Evolutionary conservation across 1,140 invertebrate species (phyloP), one percentile per base, ranked within the genome.

Genomic region (Sycobia sp.): DNA sequence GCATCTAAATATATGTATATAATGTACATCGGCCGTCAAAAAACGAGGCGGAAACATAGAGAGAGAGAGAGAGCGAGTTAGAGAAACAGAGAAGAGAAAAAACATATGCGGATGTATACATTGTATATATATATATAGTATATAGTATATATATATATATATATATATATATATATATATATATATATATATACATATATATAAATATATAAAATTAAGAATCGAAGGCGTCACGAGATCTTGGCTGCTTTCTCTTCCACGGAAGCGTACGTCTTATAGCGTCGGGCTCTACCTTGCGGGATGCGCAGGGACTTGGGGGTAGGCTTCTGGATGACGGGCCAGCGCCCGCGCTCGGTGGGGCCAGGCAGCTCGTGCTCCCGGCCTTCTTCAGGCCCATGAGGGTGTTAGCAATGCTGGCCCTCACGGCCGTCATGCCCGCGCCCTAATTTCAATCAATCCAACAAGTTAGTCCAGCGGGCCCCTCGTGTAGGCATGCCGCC

Each of bases 261-360:
- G 59, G 67, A 72, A 72, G 68, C 68, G 44, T 68, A 70, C 43
- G 57, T 69, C 68, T 66, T n/a, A n/a, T n/a, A 71, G 64, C 65
- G 66, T 68, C 66, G 66, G 54, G 44, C 43, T 56, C 55, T 83
- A 85, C 86, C 83, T 87, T 87, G 72, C 85, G 80, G 67, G 83
- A 83, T 71, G 86, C 85, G 71, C 90, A 91, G 73, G 90, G 90
- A 68, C 90, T 91, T 62, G 89, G 90, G 62, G 91, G 91, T 70
- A 93, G 83, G 75, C 90, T 91, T 75, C 88, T 83, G 54, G 89
- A 90, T 71, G 80, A 78, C 69, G 78, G 73, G 71, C 78, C 69
- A 78, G 78, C 71, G 78, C 83, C 71, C 75, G 78, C 69, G 80
- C 80, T 71, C 81, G 83, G 76, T 79, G 85, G 83, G 79, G 86